Base-by-base conservation (phyloP, 2,113 vertebrate genomes). In the Thymallus thymallus region DNA sequence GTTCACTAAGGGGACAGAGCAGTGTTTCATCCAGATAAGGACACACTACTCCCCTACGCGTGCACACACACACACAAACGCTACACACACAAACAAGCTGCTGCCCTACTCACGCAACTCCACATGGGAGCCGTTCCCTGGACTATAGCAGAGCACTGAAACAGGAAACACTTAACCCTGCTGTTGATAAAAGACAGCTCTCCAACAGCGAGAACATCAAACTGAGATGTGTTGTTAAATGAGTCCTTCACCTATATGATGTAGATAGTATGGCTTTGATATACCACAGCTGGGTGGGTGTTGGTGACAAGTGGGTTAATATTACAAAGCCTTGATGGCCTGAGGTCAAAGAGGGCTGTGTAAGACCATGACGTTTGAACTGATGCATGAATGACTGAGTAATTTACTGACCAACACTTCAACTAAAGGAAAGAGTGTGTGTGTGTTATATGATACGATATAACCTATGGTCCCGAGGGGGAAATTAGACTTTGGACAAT, bases 1-100 rank as follows among this genome's bases (percentile, higher is more conserved):
- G 83, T 85, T 74, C 84, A 87, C 66, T 63, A 68, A 73, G 72
- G 79, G 80, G 85, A 81, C 81, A 76, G 29, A 66, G 64, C 9
- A 76, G 80, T 18, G 48, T 51, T 51, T 51, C 16, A 51, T 51
- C 48, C 81, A 80, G 88, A 90, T 89, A 86, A 86, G 30, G 64
- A 72, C 76, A 74, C 1, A 74, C 77, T 22, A 3, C 56, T 22
- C 7, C 56, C n/a, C 20, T 60, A 60, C n/a, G 7, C 5, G 9
- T 7, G 7, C 5, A 55, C 10, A 10, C 35, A 41, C 10, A 9
- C 7, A 51, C 13, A 51, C 10, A n/a, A n/a, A 45, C 41, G 1
- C 1, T 80, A 76, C 83, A 71, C 66, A 55, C 65, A 23, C 72
- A 67, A 3, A 24, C 41, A 0, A 67, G 9, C 35, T 41, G 10